phyloP scores from a whole-genome alignment of 92 coral and sea anemone species.

The Porites evermanni region DNA sequence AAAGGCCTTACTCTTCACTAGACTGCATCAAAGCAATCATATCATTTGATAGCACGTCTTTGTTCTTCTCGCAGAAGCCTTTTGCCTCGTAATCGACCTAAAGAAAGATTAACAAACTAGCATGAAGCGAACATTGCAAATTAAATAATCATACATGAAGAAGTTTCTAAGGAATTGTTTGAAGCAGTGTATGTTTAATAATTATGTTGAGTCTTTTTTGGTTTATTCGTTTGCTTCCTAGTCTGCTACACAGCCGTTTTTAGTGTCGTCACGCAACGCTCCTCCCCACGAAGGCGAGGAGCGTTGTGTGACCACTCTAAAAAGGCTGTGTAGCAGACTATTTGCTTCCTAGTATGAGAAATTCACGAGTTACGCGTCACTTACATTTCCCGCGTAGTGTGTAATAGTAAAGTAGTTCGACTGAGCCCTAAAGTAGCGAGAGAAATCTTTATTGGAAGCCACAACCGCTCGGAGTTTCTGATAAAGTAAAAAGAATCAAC shows the following conservation, averaged over 20 bases:
- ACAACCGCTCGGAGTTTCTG: constrained; percentile 90
- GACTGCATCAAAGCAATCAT: constrained; percentile 88
- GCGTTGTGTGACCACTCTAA: too few species aligned
- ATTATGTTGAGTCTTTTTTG: too few species aligned
- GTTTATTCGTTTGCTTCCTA: too few species aligned
- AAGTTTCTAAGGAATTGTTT: too few species aligned
- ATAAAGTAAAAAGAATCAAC: not conserved
- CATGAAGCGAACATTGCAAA: too few species aligned
- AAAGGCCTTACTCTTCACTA: constrained; percentile 70
- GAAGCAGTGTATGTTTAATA: too few species aligned
- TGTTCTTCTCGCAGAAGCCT: constrained; percentile 92
- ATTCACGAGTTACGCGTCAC: not conserved
- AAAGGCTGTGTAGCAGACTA: too few species aligned
- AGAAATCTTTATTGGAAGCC: constrained; percentile 70
- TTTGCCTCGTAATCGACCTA: constrained; percentile 91
- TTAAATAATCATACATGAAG: too few species aligned
- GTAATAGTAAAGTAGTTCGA: constrained; percentile 78
- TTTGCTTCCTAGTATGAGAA: too few species aligned
- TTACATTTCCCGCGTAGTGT: constrained; percentile 96
- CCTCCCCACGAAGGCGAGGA: too few species aligned
- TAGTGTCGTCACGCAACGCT: too few species aligned
- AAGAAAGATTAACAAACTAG: not conserved
- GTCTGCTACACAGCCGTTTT: too few species aligned
- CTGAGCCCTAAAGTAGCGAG: constrained; percentile 87
- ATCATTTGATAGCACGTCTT: constrained; percentile 85